Evolutionary conservation across 2,797 vertebrate species (phyloP).

Genomic region (Brachyrhaphis roseni): DNA sequence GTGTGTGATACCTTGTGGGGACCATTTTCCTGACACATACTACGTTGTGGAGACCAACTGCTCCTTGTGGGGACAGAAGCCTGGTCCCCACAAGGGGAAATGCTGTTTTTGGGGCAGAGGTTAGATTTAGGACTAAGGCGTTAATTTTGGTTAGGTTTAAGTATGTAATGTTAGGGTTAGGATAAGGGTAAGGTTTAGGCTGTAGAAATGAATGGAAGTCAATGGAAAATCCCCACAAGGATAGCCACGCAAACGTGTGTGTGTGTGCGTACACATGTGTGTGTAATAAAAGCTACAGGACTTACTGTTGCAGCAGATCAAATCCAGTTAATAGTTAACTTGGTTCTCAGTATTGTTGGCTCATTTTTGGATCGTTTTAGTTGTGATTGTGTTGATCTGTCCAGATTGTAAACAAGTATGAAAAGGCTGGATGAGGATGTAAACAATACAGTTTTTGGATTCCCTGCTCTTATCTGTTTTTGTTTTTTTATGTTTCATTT

Average conservation of each 20-base stretch:
- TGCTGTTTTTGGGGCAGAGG: too few relatives aligned
- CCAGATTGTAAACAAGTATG: neutral
- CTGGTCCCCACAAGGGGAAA: too few relatives aligned
- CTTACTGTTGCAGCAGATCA: slow-evolving; percentile 56
- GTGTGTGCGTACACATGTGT: slow-evolving; percentile 37
- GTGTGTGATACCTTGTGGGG: slow-evolving; percentile 43
- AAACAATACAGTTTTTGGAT: neutral
- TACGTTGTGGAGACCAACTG: too few relatives aligned
- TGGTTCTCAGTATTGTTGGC: slow-evolving; percentile 20
- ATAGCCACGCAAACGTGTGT: too few relatives aligned
- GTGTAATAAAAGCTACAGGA: slow-evolving; percentile 51
- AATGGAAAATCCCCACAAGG: too few relatives aligned
- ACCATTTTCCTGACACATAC: too few relatives aligned
- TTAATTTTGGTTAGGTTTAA: too few relatives aligned
- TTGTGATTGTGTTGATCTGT: neutral
- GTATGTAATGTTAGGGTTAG: too few relatives aligned
- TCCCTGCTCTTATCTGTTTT: neutral
- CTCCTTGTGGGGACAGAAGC: too few relatives aligned
- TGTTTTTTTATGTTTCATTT: neutral
- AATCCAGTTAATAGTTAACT: slow-evolving; percentile 64
- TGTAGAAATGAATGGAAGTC: too few relatives aligned
- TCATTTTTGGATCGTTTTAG: slow-evolving; percentile 17
- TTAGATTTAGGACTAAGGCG: too few relatives aligned
- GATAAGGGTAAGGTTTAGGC: too few relatives aligned
- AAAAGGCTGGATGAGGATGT: neutral